Evolutionary conservation across 2,888 invertebrate genomes (phyloP).

Genomic region (Ophraella communa): DNA sequence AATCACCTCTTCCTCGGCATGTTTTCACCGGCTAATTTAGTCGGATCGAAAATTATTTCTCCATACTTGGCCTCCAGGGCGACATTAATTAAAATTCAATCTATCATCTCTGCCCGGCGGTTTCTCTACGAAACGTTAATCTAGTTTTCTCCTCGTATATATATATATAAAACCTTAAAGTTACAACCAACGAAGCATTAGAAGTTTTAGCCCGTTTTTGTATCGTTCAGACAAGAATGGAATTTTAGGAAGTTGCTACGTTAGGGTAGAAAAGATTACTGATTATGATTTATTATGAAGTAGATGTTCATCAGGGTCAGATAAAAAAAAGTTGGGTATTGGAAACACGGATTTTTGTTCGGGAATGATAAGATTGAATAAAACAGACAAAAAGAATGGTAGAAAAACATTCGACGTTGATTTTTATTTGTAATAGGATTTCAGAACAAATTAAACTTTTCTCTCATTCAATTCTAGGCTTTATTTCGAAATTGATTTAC

Average conservation of each 20-base stretch:
- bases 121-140: constrained; percentile 32
- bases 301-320: not conserved
- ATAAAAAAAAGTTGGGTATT: not conserved
- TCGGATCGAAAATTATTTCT: constrained; percentile 25
- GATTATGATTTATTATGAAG: constrained; percentile 12
- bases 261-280: constrained; percentile 8
- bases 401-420: not conserved
- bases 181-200: constrained; percentile 31
- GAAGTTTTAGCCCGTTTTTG: constrained; percentile 28
- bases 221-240: constrained; percentile 16
- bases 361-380: not conserved
- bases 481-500: no score
- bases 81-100: constrained; percentile 39
- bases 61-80: constrained; percentile 19
- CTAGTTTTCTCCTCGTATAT: constrained; percentile 36
- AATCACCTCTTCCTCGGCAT: not conserved
- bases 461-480: no score
- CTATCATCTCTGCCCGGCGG: constrained; percentile 30
- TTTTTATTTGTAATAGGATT: not conserved
- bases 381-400: not conserved
- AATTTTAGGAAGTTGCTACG: constrained; percentile 15
- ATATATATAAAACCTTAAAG: constrained; percentile 32
- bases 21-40: constrained; percentile 14
- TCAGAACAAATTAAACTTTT: no score
- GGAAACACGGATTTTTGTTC: not conserved